These are phyloP conservation scores for Diachrysia chrysitis DNA, from an alignment of 2,888 invertebrate species.

Conservation along the genomic window DNA sequence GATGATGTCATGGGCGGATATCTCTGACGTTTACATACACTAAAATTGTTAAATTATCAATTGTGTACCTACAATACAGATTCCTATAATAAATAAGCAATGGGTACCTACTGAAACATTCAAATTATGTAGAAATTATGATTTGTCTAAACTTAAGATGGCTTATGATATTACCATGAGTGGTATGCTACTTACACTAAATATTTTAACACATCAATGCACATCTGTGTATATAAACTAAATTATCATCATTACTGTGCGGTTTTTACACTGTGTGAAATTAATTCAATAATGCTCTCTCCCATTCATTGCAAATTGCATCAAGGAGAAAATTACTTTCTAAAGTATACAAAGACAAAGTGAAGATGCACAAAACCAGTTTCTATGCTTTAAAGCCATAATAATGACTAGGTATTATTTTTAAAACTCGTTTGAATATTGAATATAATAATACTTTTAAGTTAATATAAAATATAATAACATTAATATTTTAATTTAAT, in stretches of 20 bases:
- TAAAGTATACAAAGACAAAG: slow-evolving; percentile 25
- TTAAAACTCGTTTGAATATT: not conserved
- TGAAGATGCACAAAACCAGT: not conserved
- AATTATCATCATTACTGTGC: not conserved
- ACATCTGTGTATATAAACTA: not conserved
- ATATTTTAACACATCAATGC: not conserved
- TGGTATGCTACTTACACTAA: not conserved
- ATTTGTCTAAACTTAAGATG: not conserved
- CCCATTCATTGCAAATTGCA: slow-evolving; percentile 11
- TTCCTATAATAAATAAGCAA: slow-evolving; percentile 19
- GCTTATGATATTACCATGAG: not conserved
- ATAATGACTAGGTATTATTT: not conserved
- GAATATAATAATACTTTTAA: not conserved
- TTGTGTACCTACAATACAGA: slow-evolving; percentile 15
- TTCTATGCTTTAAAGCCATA: not conserved
- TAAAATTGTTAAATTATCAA: slow-evolving; percentile 46
- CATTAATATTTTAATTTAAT: too few species aligned
- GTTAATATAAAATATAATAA: too few species aligned
- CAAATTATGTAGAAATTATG: not conserved
- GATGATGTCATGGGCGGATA: slow-evolving; percentile 75
- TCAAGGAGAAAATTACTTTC: slow-evolving; percentile 50
- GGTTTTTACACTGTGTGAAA: slow-evolving; percentile 12
- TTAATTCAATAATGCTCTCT: slow-evolving; percentile 1
- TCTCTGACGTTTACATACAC: slow-evolving; percentile 51
- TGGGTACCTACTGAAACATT: slow-evolving; percentile 11